phyloP scores from a whole-genome alignment of 2,113 vertebrate genomes.

The Etheostoma cragini region DNA sequence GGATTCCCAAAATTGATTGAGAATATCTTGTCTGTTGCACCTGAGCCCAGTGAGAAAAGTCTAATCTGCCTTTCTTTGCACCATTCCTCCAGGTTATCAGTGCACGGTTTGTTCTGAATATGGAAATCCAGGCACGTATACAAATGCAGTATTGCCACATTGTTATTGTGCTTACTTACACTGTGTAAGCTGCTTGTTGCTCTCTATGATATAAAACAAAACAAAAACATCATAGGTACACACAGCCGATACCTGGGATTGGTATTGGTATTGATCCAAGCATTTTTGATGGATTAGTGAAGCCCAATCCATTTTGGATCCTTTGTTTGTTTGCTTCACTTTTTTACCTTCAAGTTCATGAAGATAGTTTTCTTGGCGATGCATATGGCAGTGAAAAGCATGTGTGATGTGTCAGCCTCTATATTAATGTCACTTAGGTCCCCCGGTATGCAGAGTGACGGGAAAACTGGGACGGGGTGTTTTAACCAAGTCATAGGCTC shows the following conservation, averaged over 20 bases:
- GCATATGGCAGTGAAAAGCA: too few relatives aligned
- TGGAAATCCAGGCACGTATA: background rate
- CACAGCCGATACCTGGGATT: background rate
- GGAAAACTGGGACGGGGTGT: too few relatives aligned
- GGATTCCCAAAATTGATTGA: conserved; percentile 13
- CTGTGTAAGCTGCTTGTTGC: background rate
- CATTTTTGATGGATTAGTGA: conserved; percentile 5
- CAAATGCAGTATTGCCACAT: conserved; percentile 18
- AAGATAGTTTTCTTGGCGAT: too few relatives aligned
- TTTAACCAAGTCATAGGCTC: too few relatives aligned
- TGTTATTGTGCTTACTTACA: conserved; percentile 21
- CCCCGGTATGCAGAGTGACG: too few relatives aligned
- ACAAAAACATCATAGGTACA: background rate
- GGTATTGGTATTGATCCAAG: background rate
- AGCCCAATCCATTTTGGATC: background rate
- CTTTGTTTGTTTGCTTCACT: conserved; percentile 1
- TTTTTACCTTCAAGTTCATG: too few relatives aligned
- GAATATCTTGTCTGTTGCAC: conserved; percentile 15
- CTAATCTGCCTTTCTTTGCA: conserved; percentile 21
- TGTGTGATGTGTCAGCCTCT: too few relatives aligned
- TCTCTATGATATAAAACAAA: background rate
- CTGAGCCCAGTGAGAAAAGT: conserved; percentile 17
- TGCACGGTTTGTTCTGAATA: conserved; percentile 25
- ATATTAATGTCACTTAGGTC: too few relatives aligned
- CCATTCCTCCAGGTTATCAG: conserved; percentile 26